These are phyloP conservation scores for Caenorhabditis afra DNA, from an alignment of 2,888 invertebrate species.

Conservation along the genomic window DNA sequence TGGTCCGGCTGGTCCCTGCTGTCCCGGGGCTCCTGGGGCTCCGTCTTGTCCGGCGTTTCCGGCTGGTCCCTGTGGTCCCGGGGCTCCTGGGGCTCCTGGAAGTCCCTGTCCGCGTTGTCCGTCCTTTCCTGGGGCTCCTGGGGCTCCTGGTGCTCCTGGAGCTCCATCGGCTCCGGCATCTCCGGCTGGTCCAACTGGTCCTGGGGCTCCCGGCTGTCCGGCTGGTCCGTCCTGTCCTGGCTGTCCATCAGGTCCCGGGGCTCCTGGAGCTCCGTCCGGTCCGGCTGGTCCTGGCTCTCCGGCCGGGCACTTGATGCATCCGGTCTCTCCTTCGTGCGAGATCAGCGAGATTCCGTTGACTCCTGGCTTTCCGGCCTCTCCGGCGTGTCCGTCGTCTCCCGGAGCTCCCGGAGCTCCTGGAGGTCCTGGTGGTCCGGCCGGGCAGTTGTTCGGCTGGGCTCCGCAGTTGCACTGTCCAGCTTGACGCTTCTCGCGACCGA, in stretches of 20 bases:
- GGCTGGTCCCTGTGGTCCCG: conserved; percentile 66
- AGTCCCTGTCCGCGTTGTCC: conserved; percentile 62
- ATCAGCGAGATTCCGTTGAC: conserved; percentile 58
- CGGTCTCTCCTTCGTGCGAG: conserved; percentile 50
- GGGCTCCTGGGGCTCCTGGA: conserved; percentile 67
- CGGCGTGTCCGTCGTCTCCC: conserved; percentile 65
- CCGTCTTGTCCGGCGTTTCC: conserved; percentile 65
- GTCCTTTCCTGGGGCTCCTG: conserved; percentile 84
- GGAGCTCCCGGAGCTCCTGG: conserved; percentile 68
- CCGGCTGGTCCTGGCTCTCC: conserved; percentile 68
- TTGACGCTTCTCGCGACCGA: conserved; percentile 65
- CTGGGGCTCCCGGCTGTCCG: conserved; percentile 67
- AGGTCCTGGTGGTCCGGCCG: conserved; percentile 70
- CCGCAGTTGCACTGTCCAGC: conserved; percentile 63
- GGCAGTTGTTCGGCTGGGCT: conserved; percentile 64
- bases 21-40: conserved; percentile 59
- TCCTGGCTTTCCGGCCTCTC: conserved; percentile 66
- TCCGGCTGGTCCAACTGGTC: conserved; percentile 72
- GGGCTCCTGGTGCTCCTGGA: conserved; percentile 78
- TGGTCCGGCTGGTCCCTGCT: conserved; percentile 60
- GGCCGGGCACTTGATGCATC: conserved; percentile 67
- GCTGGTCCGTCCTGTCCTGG: conserved; percentile 70
- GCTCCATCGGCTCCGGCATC: conserved; percentile 64
- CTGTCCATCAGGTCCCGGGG: conserved; percentile 68
- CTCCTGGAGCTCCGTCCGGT: conserved; percentile 67